Evolutionary conservation across 1,140 invertebrate genomes (phyloP), one percentile per base, ranked within the genome.

Genomic region (Drosophila sechellia): DNA sequence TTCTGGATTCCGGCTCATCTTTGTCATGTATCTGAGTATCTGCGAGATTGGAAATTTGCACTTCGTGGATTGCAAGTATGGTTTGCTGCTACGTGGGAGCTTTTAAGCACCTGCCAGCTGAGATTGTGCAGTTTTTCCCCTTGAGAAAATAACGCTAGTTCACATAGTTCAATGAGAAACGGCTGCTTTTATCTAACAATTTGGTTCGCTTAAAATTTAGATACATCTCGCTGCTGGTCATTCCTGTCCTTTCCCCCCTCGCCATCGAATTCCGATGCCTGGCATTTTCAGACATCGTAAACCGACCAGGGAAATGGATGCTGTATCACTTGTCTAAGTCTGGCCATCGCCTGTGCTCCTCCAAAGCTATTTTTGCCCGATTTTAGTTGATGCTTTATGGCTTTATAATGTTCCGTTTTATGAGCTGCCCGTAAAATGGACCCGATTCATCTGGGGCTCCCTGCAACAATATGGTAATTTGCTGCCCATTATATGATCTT

Each of bases 321-420:
- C 63, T 73, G 63, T 79, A 56, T 59, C 56, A 64, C 48, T 59
- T 43, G 52, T 35, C 42, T 27, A 22, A 13, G 40, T 50, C 69
- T 55, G 13, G 13, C 39, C 40, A 35, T 17, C 78, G 52, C 58
- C 59, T 58, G 25, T 37, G 35, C 25, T 5, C 5, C 8, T 12
- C 52, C 6, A 4, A 34, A 64, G 64, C 79, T 83, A 84, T 83
- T 84, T 83, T 59, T 61, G 80, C 65, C 61, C 27, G 72, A 80
- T 84, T 79, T 84, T 79, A 85, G 65, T 84, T 85, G 80, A 68
- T 84, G 80, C 80, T 84, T 84, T 79, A 84, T 84, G 81, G 65
- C 81, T 84, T 84, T 84, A 84, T 84, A 84, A 84, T 84, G 80
- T 80, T 84, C 42, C 25, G 77, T 84, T 84, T 84, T 84, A 84